Conservation (phyloP, 2,113 vertebrate species). For the Tragelaphus buxtoni region DNA sequence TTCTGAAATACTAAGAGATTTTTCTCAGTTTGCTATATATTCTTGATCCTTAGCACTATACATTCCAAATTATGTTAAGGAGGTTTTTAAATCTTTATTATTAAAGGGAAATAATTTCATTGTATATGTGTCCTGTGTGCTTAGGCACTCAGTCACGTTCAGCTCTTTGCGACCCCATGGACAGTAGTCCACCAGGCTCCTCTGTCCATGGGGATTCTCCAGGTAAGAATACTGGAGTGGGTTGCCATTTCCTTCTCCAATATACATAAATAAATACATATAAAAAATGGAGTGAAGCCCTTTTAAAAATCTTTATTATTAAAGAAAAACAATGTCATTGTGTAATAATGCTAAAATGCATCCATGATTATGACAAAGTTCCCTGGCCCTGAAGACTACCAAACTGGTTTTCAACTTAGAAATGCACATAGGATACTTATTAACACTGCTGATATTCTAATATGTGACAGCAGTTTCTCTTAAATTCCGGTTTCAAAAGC, state of each 20-base stretch:
- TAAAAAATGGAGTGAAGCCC: not conserved
- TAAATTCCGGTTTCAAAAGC: not conserved
- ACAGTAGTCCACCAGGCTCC: not conserved
- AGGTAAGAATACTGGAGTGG: not conserved
- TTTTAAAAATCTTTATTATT: not conserved
- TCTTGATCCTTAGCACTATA: not conserved
- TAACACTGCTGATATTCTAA: not conserved
- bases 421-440: not conserved
- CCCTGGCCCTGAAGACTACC: not conserved
- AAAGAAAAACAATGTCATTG: not conserved
- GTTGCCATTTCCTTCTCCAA: not conserved
- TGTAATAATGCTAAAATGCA: not conserved
- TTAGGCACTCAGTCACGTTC: not conserved
- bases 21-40: not conserved
- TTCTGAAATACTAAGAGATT: not conserved
- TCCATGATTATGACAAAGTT: not conserved
- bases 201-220: not conserved
- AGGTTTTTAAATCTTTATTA: not conserved
- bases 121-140: not conserved
- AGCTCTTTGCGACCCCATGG: not conserved
- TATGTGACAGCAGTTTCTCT: not conserved
- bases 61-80: not conserved
- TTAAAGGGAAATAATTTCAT: not conserved
- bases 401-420: not conserved
- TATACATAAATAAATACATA: not conserved